These are phyloP conservation scores for Cepaea hortensis DNA, from an alignment of 2,888 invertebrate genomes.

Conservation along the genomic window DNA sequence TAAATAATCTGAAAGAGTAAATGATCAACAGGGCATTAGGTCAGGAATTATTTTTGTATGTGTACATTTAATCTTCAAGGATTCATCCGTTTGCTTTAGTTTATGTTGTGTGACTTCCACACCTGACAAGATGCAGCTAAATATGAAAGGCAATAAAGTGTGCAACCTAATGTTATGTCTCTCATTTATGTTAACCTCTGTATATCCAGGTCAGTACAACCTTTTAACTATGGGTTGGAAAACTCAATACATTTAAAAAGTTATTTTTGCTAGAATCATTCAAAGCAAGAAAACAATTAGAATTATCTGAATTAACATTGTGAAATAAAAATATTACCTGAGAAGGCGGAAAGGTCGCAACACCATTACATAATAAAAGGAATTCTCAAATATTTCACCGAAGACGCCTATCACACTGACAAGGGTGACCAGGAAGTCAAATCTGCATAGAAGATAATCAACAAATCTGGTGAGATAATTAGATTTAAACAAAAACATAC, in stretches of 20 bases:
- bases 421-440: conserved; percentile 77
- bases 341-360: conserved; percentile 73
- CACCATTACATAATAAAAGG: conserved; percentile 84
- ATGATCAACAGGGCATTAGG: too few relatives aligned
- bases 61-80: too few relatives aligned
- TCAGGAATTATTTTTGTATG: too few relatives aligned
- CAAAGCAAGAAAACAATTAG: background rate
- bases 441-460: conserved; percentile 63
- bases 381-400: conserved; percentile 81
- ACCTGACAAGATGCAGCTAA: too few relatives aligned
- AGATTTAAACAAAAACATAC: background rate
- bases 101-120: too few relatives aligned
- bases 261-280: background rate
- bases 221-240: too few relatives aligned
- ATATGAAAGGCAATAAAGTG: too few relatives aligned
- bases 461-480: too few relatives aligned
- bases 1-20: conserved; percentile 79
- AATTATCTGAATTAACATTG: background rate
- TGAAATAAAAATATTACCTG: conserved; percentile 62
- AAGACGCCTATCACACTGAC: conserved; percentile 81
- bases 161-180: too few relatives aligned
- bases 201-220: too few relatives aligned
- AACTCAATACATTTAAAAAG: background rate
- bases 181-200: too few relatives aligned
- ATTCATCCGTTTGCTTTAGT: too few relatives aligned